Evolutionary conservation across 2,797 vertebrate species (phyloP), one percentile per base, ranked within the genome.

Genomic region (Cygnus olor): DNA sequence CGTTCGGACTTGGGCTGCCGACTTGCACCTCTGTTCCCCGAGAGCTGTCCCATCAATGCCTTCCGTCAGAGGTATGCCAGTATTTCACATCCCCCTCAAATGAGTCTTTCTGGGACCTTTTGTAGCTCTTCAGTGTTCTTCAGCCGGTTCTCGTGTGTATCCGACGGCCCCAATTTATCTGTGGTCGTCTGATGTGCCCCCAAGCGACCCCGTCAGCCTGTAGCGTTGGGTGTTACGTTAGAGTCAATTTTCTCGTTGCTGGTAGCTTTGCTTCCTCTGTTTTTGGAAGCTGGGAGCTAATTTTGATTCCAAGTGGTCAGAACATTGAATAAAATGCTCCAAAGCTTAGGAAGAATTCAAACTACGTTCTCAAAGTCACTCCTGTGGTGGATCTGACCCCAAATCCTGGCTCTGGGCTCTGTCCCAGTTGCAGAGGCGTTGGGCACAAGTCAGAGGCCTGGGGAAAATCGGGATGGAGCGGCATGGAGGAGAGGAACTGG

Each of bases 151-250:
- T 94, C 54, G 9, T 34, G 10, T 24, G 14, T 42, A 44, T 85
- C 40, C 61, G 58, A 27, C 57, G 25, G 9, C 28, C 51, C 25
- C 34, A 51, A 0, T 56, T 66, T 54, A 8, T 42, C 66, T 84
- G 56, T 77, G 64, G 71, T 77, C 42, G 19, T 65, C 56, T 49
- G 68, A 51, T 80, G 56, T n/a, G 56, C 0, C 42, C 65, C 22
- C 28, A 73, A 44, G 77, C 61, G 45, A 71, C 13, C n/a, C 51
- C 14, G 2, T 86, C 69, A 58, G 49, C 14, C 74, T 3, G 5
- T 38, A 58, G 49, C 3, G 9, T 40, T 72, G 53, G 22, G 15
- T 89, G 60, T 28, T 69, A n/a, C 0, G 0, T 42, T 78, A 42
- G 60, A 77, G 66, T 85, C 28, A 13, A 14, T 73, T 66, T 83